These are phyloP conservation scores for Progne subis DNA, from an alignment of 2,113 vertebrate species.

Conservation along the genomic window DNA sequence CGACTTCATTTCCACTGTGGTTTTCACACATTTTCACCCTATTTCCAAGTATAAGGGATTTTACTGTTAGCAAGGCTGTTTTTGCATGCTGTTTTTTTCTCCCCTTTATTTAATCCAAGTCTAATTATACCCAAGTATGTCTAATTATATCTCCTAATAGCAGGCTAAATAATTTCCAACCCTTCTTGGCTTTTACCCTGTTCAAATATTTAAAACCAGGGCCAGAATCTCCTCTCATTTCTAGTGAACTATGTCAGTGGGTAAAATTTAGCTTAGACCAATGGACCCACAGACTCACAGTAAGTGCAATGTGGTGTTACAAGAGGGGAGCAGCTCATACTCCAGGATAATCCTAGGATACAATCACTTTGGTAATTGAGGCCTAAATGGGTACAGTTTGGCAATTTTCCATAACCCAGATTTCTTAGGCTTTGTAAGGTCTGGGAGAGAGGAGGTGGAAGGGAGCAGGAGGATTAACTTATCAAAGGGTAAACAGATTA, in stretches of 20 bases:
- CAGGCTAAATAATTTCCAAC: conserved; percentile 63
- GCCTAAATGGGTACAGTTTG: not conserved
- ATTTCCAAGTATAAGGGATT: not conserved
- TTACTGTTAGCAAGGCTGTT: not conserved
- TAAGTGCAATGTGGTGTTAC: not conserved
- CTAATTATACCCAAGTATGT: conserved; percentile 56
- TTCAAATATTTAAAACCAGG: conserved; percentile 60
- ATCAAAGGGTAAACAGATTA: conserved; percentile 3
- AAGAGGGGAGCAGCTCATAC: not conserved
- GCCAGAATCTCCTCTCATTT: conserved; percentile 45
- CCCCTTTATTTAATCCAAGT: conserved; percentile 45
- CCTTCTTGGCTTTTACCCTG: conserved; percentile 63
- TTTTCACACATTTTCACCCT: conserved; percentile 34
- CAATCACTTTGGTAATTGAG: not conserved
- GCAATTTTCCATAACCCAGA: not conserved
- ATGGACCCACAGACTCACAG: not conserved
- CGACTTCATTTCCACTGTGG: conserved; percentile 2
- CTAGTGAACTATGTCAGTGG: not conserved
- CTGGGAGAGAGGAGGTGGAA: not conserved
- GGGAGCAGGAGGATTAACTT: conserved; percentile 1
- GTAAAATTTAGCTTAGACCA: conserved; percentile 30
- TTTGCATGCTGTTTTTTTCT: not conserved
- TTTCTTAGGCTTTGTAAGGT: not conserved
- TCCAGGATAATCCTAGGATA: not conserved
- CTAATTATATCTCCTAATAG: conserved; percentile 66